phyloP scores from a whole-genome alignment of 2,797 vertebrate species.

The Hemitrygon akajei region DNA sequence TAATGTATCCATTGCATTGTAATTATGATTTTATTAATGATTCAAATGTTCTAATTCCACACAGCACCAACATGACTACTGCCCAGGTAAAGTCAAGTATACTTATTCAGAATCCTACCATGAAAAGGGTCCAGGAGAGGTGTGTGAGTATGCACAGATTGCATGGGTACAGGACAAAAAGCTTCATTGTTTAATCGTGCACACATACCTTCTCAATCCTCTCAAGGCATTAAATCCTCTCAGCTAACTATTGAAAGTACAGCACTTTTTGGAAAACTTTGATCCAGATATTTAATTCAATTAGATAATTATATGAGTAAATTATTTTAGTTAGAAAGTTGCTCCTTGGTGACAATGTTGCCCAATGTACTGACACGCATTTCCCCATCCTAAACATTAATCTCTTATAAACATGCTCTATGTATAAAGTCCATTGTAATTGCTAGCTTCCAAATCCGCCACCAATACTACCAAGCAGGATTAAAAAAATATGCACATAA shows the following conservation, averaged over 20 bases:
- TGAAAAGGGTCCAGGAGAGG: too few relatives aligned
- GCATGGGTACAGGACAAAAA: neutral
- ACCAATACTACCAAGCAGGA: too few relatives aligned
- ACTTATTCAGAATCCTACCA: neutral
- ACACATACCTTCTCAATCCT: neutral
- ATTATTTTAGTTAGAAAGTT: neutral
- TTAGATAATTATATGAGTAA: neutral
- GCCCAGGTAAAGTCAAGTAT: constrained; percentile 4
- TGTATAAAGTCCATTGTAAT: too few relatives aligned
- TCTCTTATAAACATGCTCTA: too few relatives aligned
- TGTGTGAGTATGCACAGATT: neutral
- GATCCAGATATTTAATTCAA: neutral
- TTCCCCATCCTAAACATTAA: too few relatives aligned
- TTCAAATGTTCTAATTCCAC: neutral
- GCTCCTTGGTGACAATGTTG: too few relatives aligned
- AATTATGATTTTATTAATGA: neutral
- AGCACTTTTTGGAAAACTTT: neutral
- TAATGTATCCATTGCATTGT: neutral
- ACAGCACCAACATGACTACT: constrained; percentile 9
- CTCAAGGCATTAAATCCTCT: neutral
- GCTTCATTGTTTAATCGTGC: neutral
- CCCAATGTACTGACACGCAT: too few relatives aligned
- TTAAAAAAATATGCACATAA: too few relatives aligned
- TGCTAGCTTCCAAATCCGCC: too few relatives aligned
- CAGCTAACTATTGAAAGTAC: neutral